phyloP scores from a whole-genome alignment of 2,888 invertebrate species.

The Ypsolopha scabrella region DNA sequence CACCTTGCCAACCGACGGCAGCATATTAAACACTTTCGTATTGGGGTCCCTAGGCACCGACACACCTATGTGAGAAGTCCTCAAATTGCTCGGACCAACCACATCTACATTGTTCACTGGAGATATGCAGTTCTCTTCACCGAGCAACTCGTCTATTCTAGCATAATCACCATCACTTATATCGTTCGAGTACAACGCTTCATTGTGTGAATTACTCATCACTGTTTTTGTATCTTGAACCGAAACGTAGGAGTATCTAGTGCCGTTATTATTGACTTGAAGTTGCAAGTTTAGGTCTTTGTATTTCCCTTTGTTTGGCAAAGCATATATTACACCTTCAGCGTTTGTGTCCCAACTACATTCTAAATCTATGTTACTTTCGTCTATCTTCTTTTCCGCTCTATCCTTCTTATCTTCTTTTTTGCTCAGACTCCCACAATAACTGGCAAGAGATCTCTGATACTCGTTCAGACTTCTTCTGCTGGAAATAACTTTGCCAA shows the following conservation, averaged over 20 bases:
- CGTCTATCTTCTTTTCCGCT: slow-evolving; percentile 37
- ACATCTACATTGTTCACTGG: slow-evolving; percentile 39
- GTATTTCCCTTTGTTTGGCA: slow-evolving; percentile 64
- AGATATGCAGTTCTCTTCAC: slow-evolving; percentile 56
- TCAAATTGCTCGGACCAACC: slow-evolving; percentile 32
- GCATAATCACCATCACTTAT: slow-evolving; percentile 58
- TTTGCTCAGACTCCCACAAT: slow-evolving; percentile 38
- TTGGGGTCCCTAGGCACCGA: slow-evolving; percentile 26
- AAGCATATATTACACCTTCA: slow-evolving; percentile 62
- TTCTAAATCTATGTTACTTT: slow-evolving; percentile 67
- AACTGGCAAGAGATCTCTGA: slow-evolving; percentile 47
- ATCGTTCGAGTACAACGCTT: slow-evolving; percentile 53
- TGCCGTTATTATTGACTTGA: slow-evolving; percentile 62
- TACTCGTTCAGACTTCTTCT: slow-evolving; percentile 60
- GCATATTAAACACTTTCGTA: slow-evolving; percentile 44
- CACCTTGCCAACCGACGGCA: slow-evolving; percentile 56
- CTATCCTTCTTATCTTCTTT: slow-evolving; percentile 22
- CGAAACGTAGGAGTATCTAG: slow-evolving; percentile 58
- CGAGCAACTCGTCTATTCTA: slow-evolving; percentile 53
- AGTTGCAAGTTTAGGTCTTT: slow-evolving; percentile 59
- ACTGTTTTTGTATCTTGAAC: slow-evolving; percentile 58
- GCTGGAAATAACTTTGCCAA: slow-evolving; percentile 60
- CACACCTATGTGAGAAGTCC: slow-evolving; percentile 55
- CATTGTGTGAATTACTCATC: slow-evolving; percentile 62
- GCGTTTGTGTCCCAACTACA: slow-evolving; percentile 71